Evolutionary conservation across 1,140 invertebrate genomes (phyloP).

Genomic region (Neotoxoptera formosana): DNA sequence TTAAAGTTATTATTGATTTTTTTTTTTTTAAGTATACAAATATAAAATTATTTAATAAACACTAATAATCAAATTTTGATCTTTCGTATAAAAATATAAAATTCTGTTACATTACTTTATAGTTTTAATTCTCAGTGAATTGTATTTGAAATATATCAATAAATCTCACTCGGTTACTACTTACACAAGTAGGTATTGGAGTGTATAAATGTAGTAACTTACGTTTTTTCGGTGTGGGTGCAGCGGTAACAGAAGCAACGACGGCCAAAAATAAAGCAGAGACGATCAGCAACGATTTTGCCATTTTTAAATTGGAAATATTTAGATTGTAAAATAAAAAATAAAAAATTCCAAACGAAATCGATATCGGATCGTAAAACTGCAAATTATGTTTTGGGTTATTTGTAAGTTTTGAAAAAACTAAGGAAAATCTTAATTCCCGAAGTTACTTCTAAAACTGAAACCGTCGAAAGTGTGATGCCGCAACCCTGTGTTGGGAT

Average conservation of each 20-base stretch:
- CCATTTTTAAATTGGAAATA: constrained; percentile 31
- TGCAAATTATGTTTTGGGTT: constrained; percentile 32
- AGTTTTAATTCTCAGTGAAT: not conserved
- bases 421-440: constrained; percentile 16
- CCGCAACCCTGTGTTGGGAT: constrained; percentile 32
- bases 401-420: constrained; percentile 47
- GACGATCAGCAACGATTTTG: constrained; percentile 54
- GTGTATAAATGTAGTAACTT: not conserved
- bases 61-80: not conserved
- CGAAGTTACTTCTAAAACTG: constrained; percentile 55
- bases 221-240: constrained; percentile 49
- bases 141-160: not conserved
- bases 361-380: constrained; percentile 38
- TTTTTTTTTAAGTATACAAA: not conserved
- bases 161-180: not conserved
- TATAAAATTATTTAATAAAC: not conserved
- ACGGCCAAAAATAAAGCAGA: constrained; percentile 55
- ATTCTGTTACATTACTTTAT: not conserved
- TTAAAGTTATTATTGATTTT: not conserved
- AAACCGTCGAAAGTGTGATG: constrained; percentile 54
- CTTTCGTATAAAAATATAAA: too few species aligned
- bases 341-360: constrained; percentile 35
- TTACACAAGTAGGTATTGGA: too few species aligned
- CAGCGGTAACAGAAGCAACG: constrained; percentile 48
- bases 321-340: constrained; percentile 21